phyloP scores from a whole-genome alignment of 2,888 invertebrate species.

The Marronus borbonicus region DNA sequence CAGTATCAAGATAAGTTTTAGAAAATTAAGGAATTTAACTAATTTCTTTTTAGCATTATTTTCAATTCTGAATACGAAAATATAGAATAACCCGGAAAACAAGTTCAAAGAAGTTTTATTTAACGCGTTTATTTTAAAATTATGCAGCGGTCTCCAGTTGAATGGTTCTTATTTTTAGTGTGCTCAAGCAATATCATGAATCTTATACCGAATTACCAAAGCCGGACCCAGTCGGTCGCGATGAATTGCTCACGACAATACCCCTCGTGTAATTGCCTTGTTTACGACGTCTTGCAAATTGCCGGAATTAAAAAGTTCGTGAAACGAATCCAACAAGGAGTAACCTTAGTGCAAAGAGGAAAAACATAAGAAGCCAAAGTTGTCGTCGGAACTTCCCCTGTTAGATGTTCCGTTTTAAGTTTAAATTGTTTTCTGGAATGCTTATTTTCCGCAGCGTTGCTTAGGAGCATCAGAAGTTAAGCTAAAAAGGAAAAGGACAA shows the following conservation, averaged over 20 bases:
- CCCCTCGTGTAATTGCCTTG: background rate
- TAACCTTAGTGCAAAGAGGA: background rate
- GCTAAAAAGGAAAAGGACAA: background rate
- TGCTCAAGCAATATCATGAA: no score
- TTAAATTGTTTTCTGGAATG: slow-evolving; percentile 26
- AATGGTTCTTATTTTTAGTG: no score
- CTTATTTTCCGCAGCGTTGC: background rate
- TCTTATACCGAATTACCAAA: no score
- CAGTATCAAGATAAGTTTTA: no score
- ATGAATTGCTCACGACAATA: background rate
- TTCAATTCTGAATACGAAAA: no score
- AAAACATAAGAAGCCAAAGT: background rate
- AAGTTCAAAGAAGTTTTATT: no score
- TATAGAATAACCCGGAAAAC: no score
- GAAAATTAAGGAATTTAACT: no score
- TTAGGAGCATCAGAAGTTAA: background rate
- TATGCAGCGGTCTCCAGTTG: no score
- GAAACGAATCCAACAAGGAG: background rate
- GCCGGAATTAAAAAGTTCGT: slow-evolving; percentile 8
- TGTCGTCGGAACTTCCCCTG: background rate
- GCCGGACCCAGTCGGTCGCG: background rate
- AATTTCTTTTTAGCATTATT: no score
- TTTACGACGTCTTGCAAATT: slow-evolving; percentile 12
- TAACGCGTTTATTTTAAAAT: no score
- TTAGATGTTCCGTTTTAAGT: slow-evolving; percentile 20